phyloP scores from a whole-genome alignment of 2,888 invertebrate species.

The Parnassius smintheus region DNA sequence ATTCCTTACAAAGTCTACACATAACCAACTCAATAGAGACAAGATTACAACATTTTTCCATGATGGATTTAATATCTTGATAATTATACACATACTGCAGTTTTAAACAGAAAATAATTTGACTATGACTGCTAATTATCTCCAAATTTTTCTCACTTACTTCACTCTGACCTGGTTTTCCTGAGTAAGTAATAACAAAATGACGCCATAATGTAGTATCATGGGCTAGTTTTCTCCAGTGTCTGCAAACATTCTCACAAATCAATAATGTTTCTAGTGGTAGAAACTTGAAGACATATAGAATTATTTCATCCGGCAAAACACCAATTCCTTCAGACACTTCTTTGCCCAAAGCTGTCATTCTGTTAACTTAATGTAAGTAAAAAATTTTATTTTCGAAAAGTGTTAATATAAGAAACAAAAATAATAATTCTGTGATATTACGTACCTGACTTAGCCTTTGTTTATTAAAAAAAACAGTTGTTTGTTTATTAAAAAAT shows the following conservation, averaged over 20 bases:
- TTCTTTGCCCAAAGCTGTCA: constrained; percentile 11
- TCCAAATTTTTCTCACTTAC: constrained; percentile 52
- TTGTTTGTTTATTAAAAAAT: not conserved
- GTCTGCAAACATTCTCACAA: constrained; percentile 60
- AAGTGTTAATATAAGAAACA: too few species aligned
- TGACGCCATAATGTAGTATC: constrained; percentile 60
- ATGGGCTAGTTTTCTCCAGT: constrained; percentile 59
- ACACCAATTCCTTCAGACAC: constrained; percentile 9
- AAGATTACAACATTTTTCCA: constrained; percentile 58
- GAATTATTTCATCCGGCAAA: constrained; percentile 66
- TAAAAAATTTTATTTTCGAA: too few species aligned
- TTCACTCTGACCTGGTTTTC: constrained; percentile 60
- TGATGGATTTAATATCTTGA: constrained; percentile 50
- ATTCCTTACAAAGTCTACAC: constrained; percentile 62
- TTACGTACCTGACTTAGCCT: too few species aligned
- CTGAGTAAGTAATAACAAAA: constrained; percentile 59
- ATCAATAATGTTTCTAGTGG: constrained; percentile 54
- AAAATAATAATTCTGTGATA: too few species aligned
- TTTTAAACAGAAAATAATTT: constrained; percentile 55
- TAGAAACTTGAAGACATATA: constrained; percentile 62
- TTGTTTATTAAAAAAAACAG: too few species aligned
- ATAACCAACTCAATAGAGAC: constrained; percentile 65
- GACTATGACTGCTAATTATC: constrained; percentile 55
- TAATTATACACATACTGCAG: constrained; percentile 67
- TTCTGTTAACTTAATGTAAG: constrained; percentile 14